A percentile compares a stretch with the other conserved stretches of the same genome.
Evolutionary conservation across 2,888 invertebrate genomes (phyloP).

Genomic region (Rutpela maculata): DNA sequence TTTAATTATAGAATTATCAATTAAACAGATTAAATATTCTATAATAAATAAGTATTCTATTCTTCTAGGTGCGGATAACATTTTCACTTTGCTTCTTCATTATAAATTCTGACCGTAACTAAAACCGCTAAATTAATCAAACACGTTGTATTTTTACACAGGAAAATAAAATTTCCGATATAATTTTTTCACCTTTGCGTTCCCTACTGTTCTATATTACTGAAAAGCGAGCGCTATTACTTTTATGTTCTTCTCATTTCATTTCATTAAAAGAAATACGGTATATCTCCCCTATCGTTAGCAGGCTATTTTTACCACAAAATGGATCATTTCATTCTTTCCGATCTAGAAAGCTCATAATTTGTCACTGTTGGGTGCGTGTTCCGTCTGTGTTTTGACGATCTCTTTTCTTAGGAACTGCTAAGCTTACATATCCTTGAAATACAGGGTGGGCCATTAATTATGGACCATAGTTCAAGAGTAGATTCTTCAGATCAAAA

Average conservation of each 20-base stretch:
- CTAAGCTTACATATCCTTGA: neutral
- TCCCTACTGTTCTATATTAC: constrained; percentile 17
- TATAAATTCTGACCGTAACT: too few relatives aligned
- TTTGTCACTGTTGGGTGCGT: constrained; percentile 48
- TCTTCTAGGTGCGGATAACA: too few relatives aligned
- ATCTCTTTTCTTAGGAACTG: constrained; percentile 22
- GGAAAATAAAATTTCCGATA: constrained; percentile 22
- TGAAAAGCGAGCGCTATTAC: constrained; percentile 1
- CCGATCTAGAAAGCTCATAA: constrained; percentile 43
- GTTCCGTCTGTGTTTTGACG: constrained; percentile 43
- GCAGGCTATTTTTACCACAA: constrained; percentile 34
- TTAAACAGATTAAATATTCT: too few relatives aligned
- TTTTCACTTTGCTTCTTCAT: too few relatives aligned
- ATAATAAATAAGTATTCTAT: too few relatives aligned
- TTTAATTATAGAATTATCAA: too few relatives aligned
- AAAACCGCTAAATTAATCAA: constrained; percentile 15
- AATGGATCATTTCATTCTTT: constrained; percentile 42
- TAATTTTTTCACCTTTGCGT: constrained; percentile 19
- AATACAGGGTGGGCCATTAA: neutral
- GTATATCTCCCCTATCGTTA: constrained; percentile 39
- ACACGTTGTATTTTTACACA: constrained; percentile 5
- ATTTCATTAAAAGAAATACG: constrained; percentile 39
- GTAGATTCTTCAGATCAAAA: too few relatives aligned
- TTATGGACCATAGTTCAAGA: too few relatives aligned
- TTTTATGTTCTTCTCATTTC: constrained; percentile 28